Evolutionary conservation across 2,888 invertebrate species (phyloP).

Genomic region (Cheilosia variabilis): DNA sequence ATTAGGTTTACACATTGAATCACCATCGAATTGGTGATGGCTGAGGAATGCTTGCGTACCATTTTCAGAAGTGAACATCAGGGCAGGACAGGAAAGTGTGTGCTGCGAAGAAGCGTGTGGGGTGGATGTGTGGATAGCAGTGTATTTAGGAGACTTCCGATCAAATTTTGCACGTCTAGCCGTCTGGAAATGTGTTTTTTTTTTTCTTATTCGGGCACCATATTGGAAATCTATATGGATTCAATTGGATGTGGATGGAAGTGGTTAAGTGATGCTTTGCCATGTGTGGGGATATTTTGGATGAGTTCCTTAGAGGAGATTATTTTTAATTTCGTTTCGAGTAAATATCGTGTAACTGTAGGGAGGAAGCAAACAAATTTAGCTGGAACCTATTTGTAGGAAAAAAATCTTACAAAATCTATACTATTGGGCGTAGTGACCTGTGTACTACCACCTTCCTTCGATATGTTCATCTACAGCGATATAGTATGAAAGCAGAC

Average conservation of each 20-base stretch:
- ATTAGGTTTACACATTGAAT: constrained; percentile 79
- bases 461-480: too few relatives aligned
- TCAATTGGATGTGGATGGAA: not conserved
- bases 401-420: too few relatives aligned
- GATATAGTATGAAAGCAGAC: too few relatives aligned
- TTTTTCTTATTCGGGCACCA: not conserved
- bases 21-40: constrained; percentile 64
- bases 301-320: too few relatives aligned
- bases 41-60: constrained; percentile 40
- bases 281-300: not conserved
- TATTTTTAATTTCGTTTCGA: too few relatives aligned
- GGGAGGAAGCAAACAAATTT: too few relatives aligned
- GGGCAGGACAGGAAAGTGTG: constrained; percentile 17
- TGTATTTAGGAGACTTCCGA: constrained; percentile 83
- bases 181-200: constrained; percentile 78
- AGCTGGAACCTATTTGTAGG: too few relatives aligned
- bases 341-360: too few relatives aligned
- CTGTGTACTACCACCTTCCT: too few relatives aligned
- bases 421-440: too few relatives aligned
- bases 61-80: constrained; percentile 40
- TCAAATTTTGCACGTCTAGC: constrained; percentile 80
- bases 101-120: constrained; percentile 15
- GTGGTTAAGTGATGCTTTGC: not conserved
- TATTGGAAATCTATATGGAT: not conserved
- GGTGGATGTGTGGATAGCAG: constrained; percentile 77